phyloP scores from a whole-genome alignment of 1,140 invertebrate genomes.

The Portunus trituberculatus region DNA sequence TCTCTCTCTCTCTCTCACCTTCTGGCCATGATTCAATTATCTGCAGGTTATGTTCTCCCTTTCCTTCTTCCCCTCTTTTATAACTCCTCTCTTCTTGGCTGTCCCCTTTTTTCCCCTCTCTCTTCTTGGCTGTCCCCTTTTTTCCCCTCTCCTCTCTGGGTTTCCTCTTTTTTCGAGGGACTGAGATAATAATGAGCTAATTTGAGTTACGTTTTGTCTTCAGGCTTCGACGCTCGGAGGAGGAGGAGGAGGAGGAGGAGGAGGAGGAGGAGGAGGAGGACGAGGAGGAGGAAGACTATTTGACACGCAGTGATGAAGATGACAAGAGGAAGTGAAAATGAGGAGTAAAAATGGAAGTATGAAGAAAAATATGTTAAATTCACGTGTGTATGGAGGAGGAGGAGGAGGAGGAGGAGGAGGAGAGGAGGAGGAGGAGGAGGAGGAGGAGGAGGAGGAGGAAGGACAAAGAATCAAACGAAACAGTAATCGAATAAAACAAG shows the following conservation, averaged over 20 bases:
- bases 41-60: constrained; percentile 34
- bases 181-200: constrained; percentile 43
- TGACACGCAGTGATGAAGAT: neutral
- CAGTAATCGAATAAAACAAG: neutral
- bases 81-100: neutral
- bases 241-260: constrained; percentile 26
- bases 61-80: neutral
- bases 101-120: neutral
- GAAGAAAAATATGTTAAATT: too few species aligned
- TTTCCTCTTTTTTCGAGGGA: neutral
- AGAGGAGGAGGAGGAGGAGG: neutral
- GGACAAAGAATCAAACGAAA: neutral
- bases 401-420: constrained; percentile 31
- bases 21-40: constrained; percentile 41
- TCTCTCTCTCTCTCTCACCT: constrained; percentile 20
- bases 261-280: neutral
- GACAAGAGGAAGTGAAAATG: too few species aligned
- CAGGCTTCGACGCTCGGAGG: neutral
- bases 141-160: constrained; percentile 1
- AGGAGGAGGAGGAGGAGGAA: neutral
- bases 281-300: neutral
- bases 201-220: constrained; percentile 32
- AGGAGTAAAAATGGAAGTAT: neutral
- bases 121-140: neutral
- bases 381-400: neutral